These are phyloP conservation scores for Eudorcas thomsonii DNA, from an alignment of 2,113 vertebrate species.

Conservation along the genomic window DNA sequence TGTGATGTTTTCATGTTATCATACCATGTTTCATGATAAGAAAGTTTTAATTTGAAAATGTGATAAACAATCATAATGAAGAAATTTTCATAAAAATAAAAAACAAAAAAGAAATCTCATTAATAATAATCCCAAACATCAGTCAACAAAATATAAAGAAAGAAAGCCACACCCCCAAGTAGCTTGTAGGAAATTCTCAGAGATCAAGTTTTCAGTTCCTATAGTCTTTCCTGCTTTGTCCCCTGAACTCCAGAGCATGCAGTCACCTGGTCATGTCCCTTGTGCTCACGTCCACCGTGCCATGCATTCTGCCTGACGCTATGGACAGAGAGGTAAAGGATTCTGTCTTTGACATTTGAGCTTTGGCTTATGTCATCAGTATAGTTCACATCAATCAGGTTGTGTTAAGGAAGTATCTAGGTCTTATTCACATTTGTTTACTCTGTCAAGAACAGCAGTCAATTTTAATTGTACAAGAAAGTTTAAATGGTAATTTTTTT, in stretches of 20 bases:
- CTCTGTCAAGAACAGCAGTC: neutral
- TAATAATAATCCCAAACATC: neutral
- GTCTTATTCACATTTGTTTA: neutral
- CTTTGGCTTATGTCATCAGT: neutral
- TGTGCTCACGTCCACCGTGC: neutral
- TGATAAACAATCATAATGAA: neutral
- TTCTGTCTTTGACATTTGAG: neutral
- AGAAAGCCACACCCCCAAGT: neutral
- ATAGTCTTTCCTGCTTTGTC: neutral
- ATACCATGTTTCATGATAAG: neutral
- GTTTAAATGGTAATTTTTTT: neutral
- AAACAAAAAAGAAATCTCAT: neutral
- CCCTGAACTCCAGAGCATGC: neutral
- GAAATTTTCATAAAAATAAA: neutral
- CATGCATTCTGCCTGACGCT: neutral
- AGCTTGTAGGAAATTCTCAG: neutral
- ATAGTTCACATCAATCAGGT: neutral
- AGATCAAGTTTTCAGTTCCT: neutral
- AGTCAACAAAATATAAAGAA: neutral
- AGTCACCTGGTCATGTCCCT: neutral
- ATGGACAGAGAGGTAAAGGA: neutral
- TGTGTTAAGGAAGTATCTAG: neutral
- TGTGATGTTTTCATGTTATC: neutral
- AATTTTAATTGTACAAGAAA: neutral
- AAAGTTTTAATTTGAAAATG: slow-evolving; percentile 20